Conservation (phyloP, 1,140 invertebrate species). For the Aphelenchoides avenae region DNA sequence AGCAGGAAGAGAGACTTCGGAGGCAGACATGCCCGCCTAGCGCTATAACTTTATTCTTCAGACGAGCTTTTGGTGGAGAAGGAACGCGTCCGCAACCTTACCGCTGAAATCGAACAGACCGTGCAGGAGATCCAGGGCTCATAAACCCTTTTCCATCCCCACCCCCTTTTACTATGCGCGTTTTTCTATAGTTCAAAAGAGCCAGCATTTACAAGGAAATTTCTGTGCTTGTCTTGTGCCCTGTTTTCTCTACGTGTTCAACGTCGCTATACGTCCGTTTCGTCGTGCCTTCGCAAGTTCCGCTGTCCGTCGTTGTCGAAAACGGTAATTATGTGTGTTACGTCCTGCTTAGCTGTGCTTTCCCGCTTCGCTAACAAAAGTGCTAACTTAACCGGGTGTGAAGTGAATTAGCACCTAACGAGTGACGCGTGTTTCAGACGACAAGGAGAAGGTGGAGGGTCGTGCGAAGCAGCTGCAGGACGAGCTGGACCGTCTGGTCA, state of each 20-base stretch:
- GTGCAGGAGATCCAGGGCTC: constrained; percentile 95
- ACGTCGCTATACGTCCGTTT: too few relatives aligned
- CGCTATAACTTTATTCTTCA: too few relatives aligned
- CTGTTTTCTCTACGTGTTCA: not conserved
- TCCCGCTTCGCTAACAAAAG: not conserved
- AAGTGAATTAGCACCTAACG: not conserved
- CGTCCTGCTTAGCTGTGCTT: not conserved
- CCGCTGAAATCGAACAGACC: constrained; percentile 97
- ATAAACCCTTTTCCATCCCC: constrained; percentile 26
- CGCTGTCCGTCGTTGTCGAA: too few relatives aligned
- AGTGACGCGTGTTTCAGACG: constrained; percentile 49
- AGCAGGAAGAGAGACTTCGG: too few relatives aligned
- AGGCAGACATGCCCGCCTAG: too few relatives aligned
- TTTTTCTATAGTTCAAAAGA: not conserved
- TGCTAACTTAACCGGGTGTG: not conserved
- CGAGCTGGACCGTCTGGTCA: constrained; percentile 53
- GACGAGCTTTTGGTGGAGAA: constrained; percentile 90
- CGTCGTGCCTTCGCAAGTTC: too few relatives aligned
- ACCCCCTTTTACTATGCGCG: not conserved
- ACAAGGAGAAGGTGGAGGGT: constrained; percentile 39
- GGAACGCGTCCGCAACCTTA: constrained; percentile 89
- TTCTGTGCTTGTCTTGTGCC: not conserved
- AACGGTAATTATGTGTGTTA: too few relatives aligned
- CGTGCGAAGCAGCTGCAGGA: constrained; percentile 54
- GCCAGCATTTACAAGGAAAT: not conserved